Evolutionary conservation across 2,888 invertebrate species (phyloP).

Genomic region (Chrysolina haemoptera): DNA sequence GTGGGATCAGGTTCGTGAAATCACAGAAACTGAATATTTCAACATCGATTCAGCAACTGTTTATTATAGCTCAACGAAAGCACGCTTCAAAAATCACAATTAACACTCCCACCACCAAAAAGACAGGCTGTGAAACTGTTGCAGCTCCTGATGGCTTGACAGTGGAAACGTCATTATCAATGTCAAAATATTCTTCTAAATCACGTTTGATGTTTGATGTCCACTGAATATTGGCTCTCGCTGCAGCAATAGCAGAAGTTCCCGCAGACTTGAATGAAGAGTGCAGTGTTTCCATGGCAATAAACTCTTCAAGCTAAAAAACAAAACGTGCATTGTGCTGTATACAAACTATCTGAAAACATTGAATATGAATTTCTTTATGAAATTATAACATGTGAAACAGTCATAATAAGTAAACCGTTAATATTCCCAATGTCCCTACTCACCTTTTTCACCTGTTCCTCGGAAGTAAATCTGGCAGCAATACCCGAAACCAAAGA

Average conservation of each 20-base stretch:
- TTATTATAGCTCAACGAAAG: neutral
- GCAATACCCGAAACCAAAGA: slow-evolving; percentile 39
- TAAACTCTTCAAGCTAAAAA: neutral
- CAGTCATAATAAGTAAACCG: no score
- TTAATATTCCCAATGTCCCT: neutral
- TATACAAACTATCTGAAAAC: no score
- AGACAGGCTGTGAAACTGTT: neutral
- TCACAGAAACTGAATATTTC: neutral
- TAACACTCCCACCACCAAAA: neutral
- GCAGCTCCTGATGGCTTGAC: neutral
- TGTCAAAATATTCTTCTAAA: neutral
- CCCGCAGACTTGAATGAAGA: neutral
- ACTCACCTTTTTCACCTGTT: slow-evolving; percentile 44
- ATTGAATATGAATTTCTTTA: no score
- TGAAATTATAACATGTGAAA: no score
- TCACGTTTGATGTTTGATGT: neutral
- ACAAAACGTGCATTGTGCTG: no score
- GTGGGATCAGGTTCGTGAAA: neutral
- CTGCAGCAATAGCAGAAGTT: neutral
- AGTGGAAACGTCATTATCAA: no score
- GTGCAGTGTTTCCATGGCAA: neutral
- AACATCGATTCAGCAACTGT: neutral
- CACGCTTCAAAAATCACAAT: neutral
- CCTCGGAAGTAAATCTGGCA: slow-evolving; percentile 35
- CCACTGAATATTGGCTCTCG: slow-evolving; percentile 1